Base-by-base conservation (phyloP, 1,140 invertebrate genomes). In the Portunus trituberculatus region DNA sequence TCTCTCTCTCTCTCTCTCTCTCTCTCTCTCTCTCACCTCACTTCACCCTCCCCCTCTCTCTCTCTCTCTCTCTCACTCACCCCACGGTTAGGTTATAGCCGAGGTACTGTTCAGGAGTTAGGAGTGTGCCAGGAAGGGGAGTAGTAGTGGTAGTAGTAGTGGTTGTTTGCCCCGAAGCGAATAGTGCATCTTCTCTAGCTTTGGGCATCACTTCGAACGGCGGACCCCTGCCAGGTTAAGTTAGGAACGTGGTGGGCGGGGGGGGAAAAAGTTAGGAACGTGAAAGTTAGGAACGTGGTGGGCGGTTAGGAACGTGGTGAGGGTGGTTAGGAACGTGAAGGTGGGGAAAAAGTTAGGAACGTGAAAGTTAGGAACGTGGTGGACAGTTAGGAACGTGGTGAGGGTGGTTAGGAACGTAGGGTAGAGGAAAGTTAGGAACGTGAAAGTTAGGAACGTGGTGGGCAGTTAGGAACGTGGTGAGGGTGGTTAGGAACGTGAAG, bases 61-160 rank as follows among this genome's bases (percentile, higher is more conserved):
- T n/a, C 25, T 48, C 59, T 29, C 39, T 4, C 48, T 10, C 31
- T n/a, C 14, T 39, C 10, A 92, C 91, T 32, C 52, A 92, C 91
- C 91, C 91, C n/a, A 92, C 46, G 2, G 91, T 92, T 10, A 92
- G 91, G 82, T 29, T 59, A 67, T 92, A 92, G 46, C 91, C 91
- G 31, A 67, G 67, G 29, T 92, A 92, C 59, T 92, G 91, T 0
- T 92, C 91, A 14, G 59, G 91, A 0, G 91, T 92, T n/a, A 92
- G 91, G 28, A 76, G 39, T 3, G 52, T 39, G 1, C 39, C 39
- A 1, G 39, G 39, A 6, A 39, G 91, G 2, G 46, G 91, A 20
- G 91, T 76, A 3, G 82, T 32, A 8, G 91, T 16, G 25, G 91
- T 28, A 20, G 48, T 16, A 28, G 91, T 59, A 4, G 48, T 76